A percentile compares a stretch with the other conserved stretches of the same genome.
Conservation (phyloP, 2,797 vertebrate genomes). For the Chaunax sp. region DNA sequence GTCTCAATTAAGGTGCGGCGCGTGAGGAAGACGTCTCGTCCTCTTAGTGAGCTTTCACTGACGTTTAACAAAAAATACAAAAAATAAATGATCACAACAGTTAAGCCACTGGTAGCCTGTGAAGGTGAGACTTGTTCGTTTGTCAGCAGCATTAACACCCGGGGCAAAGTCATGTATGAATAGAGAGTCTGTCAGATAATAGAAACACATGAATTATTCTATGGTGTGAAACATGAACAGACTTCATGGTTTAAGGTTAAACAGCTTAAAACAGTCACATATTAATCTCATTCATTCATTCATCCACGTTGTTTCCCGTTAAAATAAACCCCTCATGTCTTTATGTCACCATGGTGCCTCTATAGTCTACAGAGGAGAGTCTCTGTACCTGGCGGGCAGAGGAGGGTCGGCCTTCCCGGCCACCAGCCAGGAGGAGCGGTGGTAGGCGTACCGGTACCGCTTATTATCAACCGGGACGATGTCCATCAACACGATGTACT, state of each 20-base stretch:
- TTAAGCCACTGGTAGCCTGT: neutral
- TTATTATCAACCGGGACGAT: conserved; percentile 99
- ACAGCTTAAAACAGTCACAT: no score
- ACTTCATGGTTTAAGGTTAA: no score
- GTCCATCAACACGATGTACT: conserved; percentile 99
- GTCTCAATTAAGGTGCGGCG: neutral
- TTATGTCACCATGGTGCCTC: no score
- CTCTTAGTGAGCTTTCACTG: neutral
- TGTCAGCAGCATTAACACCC: neutral
- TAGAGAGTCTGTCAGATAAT: neutral
- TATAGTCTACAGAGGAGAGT: rapidly evolving
- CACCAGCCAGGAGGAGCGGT: conserved; percentile 98
- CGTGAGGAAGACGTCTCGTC: no score
- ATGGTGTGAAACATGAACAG: no score
- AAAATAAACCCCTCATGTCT: no score
- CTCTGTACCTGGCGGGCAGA: conserved; percentile 91
- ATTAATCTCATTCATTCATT: no score
- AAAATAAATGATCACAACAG: neutral
- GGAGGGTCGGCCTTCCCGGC: conserved; percentile 98
- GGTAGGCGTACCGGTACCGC: conserved; percentile 97
- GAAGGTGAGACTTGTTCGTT: neutral
- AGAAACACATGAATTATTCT: no score
- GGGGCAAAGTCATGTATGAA: neutral
- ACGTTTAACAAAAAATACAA: no score
- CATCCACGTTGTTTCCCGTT: no score